Evolutionary conservation across 2,113 vertebrate genomes (phyloP).

Genomic region (Conger conger): DNA sequence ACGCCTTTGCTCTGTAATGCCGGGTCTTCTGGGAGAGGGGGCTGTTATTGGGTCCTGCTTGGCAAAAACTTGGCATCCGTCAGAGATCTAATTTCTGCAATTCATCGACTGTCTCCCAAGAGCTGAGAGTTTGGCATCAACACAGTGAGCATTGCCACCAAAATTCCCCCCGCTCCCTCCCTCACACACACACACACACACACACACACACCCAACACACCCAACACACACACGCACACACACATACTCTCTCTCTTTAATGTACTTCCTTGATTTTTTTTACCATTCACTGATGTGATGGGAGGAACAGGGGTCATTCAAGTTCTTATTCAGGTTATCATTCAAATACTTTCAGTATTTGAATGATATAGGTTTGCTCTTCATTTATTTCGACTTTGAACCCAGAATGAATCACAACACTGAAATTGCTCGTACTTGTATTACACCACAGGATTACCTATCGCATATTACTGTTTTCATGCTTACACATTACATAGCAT

Average conservation of each 20-base stretch:
- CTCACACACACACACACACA: too few species aligned
- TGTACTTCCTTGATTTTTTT: background rate
- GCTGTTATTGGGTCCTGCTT: constrained; percentile 54
- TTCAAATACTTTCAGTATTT: background rate
- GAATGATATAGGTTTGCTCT: background rate
- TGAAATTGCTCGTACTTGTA: too few species aligned
- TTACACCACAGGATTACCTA: too few species aligned
- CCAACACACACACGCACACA: constrained; percentile 24
- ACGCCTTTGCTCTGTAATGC: constrained; percentile 65
- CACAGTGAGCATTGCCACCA: constrained; percentile 52
- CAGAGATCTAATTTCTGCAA: constrained; percentile 73
- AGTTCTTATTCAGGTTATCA: background rate
- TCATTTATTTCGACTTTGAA: background rate
- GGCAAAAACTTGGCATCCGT: constrained; percentile 69
- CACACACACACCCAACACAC: constrained; percentile 10
- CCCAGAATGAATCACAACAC: too few species aligned
- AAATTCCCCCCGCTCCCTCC: constrained; percentile 34
- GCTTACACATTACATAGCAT: too few species aligned
- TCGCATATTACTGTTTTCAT: too few species aligned
- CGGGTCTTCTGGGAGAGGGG: constrained; percentile 59
- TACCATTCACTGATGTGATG: background rate
- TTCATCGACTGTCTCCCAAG: constrained; percentile 69
- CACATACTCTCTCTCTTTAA: background rate
- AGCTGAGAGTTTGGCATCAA: constrained; percentile 58
- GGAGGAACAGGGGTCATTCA: too few species aligned